These are phyloP conservation scores for Myotis myotis DNA, from an alignment of 2,797 vertebrate genomes.

Conservation along the genomic window DNA sequence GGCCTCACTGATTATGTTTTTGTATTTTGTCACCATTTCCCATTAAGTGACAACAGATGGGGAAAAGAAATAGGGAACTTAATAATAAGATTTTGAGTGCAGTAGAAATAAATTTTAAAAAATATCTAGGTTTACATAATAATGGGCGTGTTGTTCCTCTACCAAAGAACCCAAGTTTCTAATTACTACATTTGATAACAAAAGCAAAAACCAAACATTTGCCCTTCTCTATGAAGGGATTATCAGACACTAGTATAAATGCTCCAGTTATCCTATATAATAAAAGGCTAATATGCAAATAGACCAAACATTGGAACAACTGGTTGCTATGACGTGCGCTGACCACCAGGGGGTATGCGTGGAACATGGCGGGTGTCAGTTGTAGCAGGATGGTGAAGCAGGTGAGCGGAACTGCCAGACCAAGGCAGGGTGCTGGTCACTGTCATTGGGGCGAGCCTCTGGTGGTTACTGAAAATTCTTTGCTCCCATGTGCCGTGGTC, in stretches of 20 bases:
- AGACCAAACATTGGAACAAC: too few relatives aligned
- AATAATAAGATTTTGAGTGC: neutral
- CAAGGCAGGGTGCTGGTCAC: too few relatives aligned
- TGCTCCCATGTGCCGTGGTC: too few relatives aligned
- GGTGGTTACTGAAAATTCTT: too few relatives aligned
- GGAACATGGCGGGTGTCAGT: too few relatives aligned
- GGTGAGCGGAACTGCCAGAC: too few relatives aligned
- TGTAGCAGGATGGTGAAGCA: too few relatives aligned
- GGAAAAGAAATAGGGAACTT: neutral
- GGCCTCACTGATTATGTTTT: neutral
- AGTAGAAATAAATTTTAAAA: neutral
- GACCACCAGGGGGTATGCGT: too few relatives aligned
- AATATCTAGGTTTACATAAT: slow-evolving; percentile 8
- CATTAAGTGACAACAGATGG: neutral
- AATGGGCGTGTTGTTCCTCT: neutral
- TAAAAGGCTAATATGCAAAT: too few relatives aligned
- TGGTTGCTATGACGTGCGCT: too few relatives aligned
- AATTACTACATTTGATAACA: neutral
- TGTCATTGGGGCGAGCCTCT: too few relatives aligned
- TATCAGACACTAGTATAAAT: neutral
- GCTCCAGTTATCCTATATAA: neutral
- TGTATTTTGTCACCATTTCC: neutral
- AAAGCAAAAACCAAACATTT: neutral
- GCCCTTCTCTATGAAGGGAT: neutral
- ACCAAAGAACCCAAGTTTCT: neutral